phyloP scores from a whole-genome alignment of 2,888 invertebrate species.

The Baronia brevicornis region DNA sequence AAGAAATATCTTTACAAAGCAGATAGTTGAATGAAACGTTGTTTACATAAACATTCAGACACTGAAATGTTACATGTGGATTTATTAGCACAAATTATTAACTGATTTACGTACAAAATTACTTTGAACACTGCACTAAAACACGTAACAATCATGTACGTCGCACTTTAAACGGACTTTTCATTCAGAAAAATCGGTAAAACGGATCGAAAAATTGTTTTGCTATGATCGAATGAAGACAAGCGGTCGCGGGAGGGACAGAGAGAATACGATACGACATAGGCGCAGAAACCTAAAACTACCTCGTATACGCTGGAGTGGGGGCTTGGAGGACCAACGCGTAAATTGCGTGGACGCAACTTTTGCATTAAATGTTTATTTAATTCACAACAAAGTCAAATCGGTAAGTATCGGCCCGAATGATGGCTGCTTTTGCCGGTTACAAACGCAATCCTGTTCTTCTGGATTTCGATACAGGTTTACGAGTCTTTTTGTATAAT shows the following conservation, averaged over 20 bases:
- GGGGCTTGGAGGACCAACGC: constrained; percentile 49
- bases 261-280: constrained; percentile 46
- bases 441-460: constrained; percentile 18
- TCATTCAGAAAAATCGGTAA: constrained; percentile 65
- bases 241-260: constrained; percentile 49
- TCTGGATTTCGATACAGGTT: constrained; percentile 19
- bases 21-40: constrained; percentile 18
- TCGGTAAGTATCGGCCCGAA: constrained; percentile 8
- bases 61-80: constrained; percentile 25
- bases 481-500: constrained; percentile 5
- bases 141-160: constrained; percentile 8
- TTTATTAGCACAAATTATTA: constrained; percentile 12
- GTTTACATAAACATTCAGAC: constrained; percentile 29
- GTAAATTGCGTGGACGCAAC: constrained; percentile 56
- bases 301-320: constrained; percentile 42
- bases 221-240: constrained; percentile 46
- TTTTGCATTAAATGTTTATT: constrained; percentile 29
- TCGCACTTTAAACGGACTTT: constrained; percentile 46
- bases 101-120: too few species aligned
- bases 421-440: constrained; percentile 9
- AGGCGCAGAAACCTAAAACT: constrained; percentile 39
- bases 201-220: constrained; percentile 46
- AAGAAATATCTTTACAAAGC: constrained; percentile 4
- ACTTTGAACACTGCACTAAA: constrained; percentile 14
- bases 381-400: constrained; percentile 22